A percentile compares a stretch with the other conserved stretches of the same genome.
These are phyloP conservation scores for Gavia stellata DNA, from an alignment of 2,113 vertebrate species.

Conservation along the genomic window DNA sequence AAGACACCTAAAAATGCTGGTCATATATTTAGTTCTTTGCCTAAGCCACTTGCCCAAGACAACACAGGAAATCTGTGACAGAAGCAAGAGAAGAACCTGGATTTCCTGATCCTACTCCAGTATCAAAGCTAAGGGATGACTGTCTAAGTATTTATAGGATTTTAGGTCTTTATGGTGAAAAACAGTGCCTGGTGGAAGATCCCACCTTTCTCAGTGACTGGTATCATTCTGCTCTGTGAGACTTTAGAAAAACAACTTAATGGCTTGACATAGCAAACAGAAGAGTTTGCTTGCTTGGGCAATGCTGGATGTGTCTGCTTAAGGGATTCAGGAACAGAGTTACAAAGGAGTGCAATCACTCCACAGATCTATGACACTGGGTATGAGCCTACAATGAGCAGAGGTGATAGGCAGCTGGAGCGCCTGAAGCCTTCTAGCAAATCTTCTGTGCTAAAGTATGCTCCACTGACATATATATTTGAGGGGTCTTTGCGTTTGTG, in stretches of 20 bases:
- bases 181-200: not conserved
- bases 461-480: not conserved
- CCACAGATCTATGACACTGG: not conserved
- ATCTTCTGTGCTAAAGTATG: not conserved
- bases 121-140: not conserved
- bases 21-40: not conserved
- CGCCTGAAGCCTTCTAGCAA: not conserved
- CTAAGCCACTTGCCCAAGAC: not conserved
- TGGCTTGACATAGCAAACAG: not conserved
- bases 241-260: not conserved
- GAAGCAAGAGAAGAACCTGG: not conserved
- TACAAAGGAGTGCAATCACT: not conserved
- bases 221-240: not conserved
- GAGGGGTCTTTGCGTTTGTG: not conserved
- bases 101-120: not conserved
- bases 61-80: not conserved
- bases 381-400: not conserved
- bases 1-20: not conserved
- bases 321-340: not conserved
- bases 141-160: not conserved
- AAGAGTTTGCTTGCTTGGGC: not conserved
- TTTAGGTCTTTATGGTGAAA: not conserved
- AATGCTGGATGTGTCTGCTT: not conserved
- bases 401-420: not conserved
- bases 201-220: not conserved